Base-by-base conservation (phyloP, 2,888 invertebrate genomes). In the Mellilla xanthometata region DNA sequence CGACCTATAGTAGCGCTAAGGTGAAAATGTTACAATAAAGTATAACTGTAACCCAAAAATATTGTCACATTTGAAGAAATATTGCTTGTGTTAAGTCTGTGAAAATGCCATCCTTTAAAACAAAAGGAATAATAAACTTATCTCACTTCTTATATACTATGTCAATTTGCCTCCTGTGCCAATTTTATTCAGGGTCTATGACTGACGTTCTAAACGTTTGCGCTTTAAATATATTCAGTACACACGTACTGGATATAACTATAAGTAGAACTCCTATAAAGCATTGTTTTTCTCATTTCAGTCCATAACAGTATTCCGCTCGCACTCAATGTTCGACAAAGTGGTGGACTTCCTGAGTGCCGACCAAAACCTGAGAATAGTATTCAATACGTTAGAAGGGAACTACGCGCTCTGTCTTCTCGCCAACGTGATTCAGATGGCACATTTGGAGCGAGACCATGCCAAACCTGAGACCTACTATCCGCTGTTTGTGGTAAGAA, bases 391-490 rank as follows among this genome's bases (percentile, higher is more conserved):
- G 0, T 81, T 97, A 24, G 95, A 97, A 81, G 97, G 96, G 30
- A 97, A 96, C 76, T 96, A 97, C 75, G 95, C 97, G 2, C 90
- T 99, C 15, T 98, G 97, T 66, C 91, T 98, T 31, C 90, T 98
- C 19, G 96, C 94, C 5, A 97, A 97, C 82, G 78, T 96, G 32
- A 90, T 96, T 35, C 95, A 97, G 58, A 73, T 96, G 58, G 95
- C 95, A 22, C 93, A 94, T 66, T 91, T 93, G 10, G 95, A 95
- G 68, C 87, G 91, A 39, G 91, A 93, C 4, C 87, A 91, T 33
- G 91, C 92, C 2, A 80, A 92, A 24, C 89, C 90, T 12, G 91
- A 93, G 3, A 78, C 94, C 0, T 93, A 93, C 60, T 94, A 94
- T 75, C 95, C 95, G 10, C 91, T 93, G 11, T 94, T 96, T 81